phyloP scores from a whole-genome alignment of 2,113 vertebrate species.

The Spilogale gracilis region DNA sequence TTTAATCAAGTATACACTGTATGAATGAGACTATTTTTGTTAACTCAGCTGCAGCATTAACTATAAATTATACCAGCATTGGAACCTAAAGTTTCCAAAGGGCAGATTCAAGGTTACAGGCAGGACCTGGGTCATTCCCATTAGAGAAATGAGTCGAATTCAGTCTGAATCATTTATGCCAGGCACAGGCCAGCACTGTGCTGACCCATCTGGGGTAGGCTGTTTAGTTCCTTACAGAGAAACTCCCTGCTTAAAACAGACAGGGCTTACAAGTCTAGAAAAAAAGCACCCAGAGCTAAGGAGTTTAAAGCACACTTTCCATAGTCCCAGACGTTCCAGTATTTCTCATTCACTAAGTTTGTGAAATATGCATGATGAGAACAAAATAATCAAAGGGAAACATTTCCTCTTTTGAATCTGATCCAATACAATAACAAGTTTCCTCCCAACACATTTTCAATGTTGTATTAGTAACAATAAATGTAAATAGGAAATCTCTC shows the following conservation, averaged over 20 bases:
- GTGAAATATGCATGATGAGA: neutral
- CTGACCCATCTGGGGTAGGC: slow-evolving; percentile 53
- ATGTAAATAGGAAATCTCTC: slow-evolving; percentile 67
- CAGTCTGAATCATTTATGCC: slow-evolving; percentile 66
- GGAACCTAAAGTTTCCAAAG: slow-evolving; percentile 11
- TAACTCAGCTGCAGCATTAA: neutral
- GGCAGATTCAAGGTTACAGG: slow-evolving; percentile 38
- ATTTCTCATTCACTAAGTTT: neutral
- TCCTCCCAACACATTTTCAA: slow-evolving; percentile 60
- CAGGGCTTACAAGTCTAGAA: slow-evolving; percentile 53
- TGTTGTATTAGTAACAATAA: slow-evolving; percentile 59
- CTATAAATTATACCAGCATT: neutral
- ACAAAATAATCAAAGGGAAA: slow-evolving; percentile 72
- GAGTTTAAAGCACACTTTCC: slow-evolving; percentile 44
- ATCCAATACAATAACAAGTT: slow-evolving; percentile 72
- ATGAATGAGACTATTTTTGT: neutral
- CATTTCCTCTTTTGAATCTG: slow-evolving; percentile 67
- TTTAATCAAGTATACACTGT: neutral
- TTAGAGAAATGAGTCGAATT: slow-evolving; percentile 62
- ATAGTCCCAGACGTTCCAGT: slow-evolving; percentile 47
- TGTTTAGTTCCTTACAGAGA: slow-evolving; percentile 65
- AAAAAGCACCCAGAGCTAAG: slow-evolving; percentile 42
- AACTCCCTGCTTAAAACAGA: slow-evolving; percentile 69
- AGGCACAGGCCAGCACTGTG: slow-evolving; percentile 24
- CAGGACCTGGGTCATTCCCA: slow-evolving; percentile 62